Evolutionary conservation across 2,113 vertebrate genomes (phyloP), one percentile per base, ranked within the genome.

Genomic region (Syrrhaptes paradoxus): DNA sequence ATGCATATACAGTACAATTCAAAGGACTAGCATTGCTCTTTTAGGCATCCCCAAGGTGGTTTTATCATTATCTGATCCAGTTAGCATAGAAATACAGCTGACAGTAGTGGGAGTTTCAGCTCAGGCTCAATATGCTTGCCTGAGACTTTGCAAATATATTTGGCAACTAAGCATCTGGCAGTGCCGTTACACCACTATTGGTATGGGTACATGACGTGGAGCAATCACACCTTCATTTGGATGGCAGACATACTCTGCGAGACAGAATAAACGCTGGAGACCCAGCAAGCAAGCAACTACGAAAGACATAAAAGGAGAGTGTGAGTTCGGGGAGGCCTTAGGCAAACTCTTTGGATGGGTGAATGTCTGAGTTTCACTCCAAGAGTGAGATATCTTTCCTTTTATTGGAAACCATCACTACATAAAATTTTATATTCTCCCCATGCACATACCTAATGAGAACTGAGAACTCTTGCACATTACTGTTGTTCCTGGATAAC

Each of bases 371-470:
- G 81, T 91, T 91, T 45, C 43, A 73, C 9, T 85, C 92, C 91
- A 94, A 72, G 71, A 76, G 49, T 94, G 89, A 90, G 92, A 94
- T 82, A 90, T 89, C 92, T 96, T 90, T 89, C 75, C 16, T 90
- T 97, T 90, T 68, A 91, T n/a, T 96, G 91, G 88, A 96, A 96
- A 81, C 65, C 85, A 95, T 58, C 73, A 75, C 76, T 80, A 79
- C 85, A 89, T 96, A 93, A 88, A 95, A 59, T 87, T 93, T 95
- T 91, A 94, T 89, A 14, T 31, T 73, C 71, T 88, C 77, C 77
- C 73, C 73, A 58, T 71, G 86, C 73, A 75, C 83, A 19, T 58
- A 67, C 41, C 51, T 77, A 65, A 84, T 49, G 59, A 74, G 87
- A 96, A 91, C 63, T 89, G 65, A 89, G 77, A 94, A 32, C 38